These are phyloP conservation scores for Prolemur simus DNA, from an alignment of 2,113 vertebrate genomes.

Conservation along the genomic window DNA sequence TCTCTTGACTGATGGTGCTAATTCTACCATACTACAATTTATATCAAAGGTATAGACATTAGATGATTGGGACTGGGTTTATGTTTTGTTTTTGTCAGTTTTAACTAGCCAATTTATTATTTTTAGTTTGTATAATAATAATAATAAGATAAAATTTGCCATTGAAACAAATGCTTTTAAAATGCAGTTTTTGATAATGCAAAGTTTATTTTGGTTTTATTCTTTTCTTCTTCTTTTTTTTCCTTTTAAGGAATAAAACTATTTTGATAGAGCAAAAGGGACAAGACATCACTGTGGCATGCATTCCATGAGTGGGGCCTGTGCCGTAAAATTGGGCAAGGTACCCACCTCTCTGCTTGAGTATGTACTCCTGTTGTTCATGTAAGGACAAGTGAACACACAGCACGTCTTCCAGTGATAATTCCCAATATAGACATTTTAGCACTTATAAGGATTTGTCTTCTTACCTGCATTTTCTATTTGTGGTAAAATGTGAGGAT, in stretches of 20 bases:
- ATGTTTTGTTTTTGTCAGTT: background rate
- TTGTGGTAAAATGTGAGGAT: background rate
- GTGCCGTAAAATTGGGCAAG: background rate
- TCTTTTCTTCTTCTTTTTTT: background rate
- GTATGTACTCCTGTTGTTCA: background rate
- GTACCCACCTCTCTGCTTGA: background rate
- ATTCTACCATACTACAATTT: background rate
- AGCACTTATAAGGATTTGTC: background rate
- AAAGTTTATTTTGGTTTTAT: background rate
- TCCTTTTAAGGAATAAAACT: background rate
- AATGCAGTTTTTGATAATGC: background rate
- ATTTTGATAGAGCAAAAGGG: background rate
- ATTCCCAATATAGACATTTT: background rate
- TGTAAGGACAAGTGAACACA: background rate
- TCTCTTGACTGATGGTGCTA: background rate
- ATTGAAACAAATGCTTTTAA: background rate
- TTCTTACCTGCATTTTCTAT: background rate
- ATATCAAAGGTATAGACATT: background rate
- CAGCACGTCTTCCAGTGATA: background rate
- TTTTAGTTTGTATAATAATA: conserved; percentile 4
- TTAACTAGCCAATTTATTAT: background rate
- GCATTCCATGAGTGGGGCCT: background rate
- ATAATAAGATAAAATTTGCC: background rate
- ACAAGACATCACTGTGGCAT: background rate
- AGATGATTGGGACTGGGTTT: background rate